These are phyloP conservation scores for Nasonia vitripennis DNA, from an alignment of 1,140 invertebrate species.

Conservation along the genomic window DNA sequence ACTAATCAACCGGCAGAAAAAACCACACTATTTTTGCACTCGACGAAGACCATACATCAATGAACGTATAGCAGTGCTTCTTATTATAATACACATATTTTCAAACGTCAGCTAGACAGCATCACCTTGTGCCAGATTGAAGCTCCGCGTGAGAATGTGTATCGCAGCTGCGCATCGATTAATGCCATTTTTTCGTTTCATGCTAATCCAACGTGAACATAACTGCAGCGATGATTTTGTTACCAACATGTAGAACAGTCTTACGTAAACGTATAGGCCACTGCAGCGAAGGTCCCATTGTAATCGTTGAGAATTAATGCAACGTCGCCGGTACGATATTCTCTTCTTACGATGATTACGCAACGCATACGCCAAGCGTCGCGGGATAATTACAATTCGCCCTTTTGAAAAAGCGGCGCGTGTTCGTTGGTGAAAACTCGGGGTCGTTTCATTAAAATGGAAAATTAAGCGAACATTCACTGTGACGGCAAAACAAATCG, in stretches of 20 bases:
- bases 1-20: no score
- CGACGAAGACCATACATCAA: no score
- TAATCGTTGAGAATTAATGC: constrained; percentile 20
- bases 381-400: not conserved
- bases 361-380: not conserved
- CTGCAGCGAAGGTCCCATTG: not conserved
- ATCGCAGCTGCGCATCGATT: not conserved
- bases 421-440: not conserved
- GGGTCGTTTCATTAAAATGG: not conserved
- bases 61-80: no score
- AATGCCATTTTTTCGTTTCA: not conserved
- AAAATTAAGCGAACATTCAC: not conserved
- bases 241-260: not conserved
- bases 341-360: not conserved
- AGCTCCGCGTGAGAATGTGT: not conserved
- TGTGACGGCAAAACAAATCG: constrained; percentile 20
- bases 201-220: not conserved
- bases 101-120: not conserved
- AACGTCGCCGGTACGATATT: not conserved
- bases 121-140: constrained; percentile 14
- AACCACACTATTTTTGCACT: no score
- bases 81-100: not conserved
- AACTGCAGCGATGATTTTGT: not conserved
- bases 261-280: not conserved
- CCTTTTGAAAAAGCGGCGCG: not conserved